These are phyloP conservation scores for Edolisoma coerulescens DNA, from an alignment of 2,113 vertebrate species.

Conservation along the genomic window DNA sequence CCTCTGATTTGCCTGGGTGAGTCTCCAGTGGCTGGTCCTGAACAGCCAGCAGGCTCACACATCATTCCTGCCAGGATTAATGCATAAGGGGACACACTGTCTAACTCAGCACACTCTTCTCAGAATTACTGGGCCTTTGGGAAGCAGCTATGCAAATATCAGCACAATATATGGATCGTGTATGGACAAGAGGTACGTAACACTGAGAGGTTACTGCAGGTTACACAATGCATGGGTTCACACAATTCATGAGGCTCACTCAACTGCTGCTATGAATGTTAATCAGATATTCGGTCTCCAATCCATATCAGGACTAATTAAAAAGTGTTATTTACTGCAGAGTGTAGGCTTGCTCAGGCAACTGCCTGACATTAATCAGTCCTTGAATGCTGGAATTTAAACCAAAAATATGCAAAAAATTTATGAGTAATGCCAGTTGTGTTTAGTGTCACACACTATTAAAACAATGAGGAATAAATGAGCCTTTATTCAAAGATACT, in stretches of 20 bases:
- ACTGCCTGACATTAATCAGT: slow-evolving; percentile 9
- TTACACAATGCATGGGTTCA: neutral
- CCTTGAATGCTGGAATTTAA: slow-evolving; percentile 1
- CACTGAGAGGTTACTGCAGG: neutral
- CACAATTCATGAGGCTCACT: neutral
- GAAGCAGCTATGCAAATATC: neutral
- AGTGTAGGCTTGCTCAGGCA: neutral
- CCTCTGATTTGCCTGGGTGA: neutral
- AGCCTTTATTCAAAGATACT: neutral
- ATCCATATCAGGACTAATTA: neutral
- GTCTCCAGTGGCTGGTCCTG: neutral
- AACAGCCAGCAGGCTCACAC: neutral
- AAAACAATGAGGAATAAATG: neutral
- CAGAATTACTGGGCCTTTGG: neutral
- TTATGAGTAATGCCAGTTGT: neutral
- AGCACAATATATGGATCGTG: neutral
- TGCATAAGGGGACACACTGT: neutral
- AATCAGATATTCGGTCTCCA: neutral
- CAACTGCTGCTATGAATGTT: neutral
- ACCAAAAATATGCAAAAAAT: neutral
- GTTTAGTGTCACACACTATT: neutral
- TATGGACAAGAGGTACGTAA: neutral
- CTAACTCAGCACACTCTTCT: neutral
- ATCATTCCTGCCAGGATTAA: neutral
- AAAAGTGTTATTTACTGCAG: slow-evolving; percentile 1